Conservation (phyloP, 2,797 vertebrate species). For the Cossypha heuglini region DNA sequence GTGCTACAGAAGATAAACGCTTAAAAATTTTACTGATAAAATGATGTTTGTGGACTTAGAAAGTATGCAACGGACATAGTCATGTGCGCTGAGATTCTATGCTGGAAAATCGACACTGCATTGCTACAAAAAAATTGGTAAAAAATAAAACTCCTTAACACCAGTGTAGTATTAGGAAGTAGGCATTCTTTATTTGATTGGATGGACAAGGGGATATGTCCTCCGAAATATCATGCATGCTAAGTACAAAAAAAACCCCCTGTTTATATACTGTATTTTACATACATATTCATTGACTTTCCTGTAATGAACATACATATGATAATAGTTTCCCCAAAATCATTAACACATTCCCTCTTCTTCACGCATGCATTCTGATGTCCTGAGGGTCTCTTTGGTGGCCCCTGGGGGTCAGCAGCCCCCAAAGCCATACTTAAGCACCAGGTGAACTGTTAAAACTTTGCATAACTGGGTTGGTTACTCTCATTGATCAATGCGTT, state of each 20-base stretch:
- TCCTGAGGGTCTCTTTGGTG: background rate
- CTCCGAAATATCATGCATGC: background rate
- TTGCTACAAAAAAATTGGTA: background rate
- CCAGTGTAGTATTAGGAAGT: background rate
- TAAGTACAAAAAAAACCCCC: background rate
- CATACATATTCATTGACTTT: background rate
- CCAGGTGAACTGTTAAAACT: background rate
- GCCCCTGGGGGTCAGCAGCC: too few species aligned
- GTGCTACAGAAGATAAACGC: rapidly evolving
- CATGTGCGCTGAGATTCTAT: background rate
- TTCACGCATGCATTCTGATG: background rate
- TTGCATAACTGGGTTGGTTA: background rate
- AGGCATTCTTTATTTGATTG: background rate
- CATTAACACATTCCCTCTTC: background rate
- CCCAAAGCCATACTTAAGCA: background rate
- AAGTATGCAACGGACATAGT: background rate
- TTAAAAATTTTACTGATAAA: background rate
- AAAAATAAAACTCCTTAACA: background rate
- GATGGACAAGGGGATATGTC: background rate
- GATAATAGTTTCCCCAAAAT: background rate
- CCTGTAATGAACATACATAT: too few species aligned
- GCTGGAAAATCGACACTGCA: background rate
- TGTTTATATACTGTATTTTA: background rate
- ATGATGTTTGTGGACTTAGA: background rate
- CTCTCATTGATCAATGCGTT: background rate